Percentiles rank a stretch among this genome's conserved stretches.
Evolutionary conservation across 2,888 invertebrate species (phyloP).

Genomic region (Tetranychus piercei): DNA sequence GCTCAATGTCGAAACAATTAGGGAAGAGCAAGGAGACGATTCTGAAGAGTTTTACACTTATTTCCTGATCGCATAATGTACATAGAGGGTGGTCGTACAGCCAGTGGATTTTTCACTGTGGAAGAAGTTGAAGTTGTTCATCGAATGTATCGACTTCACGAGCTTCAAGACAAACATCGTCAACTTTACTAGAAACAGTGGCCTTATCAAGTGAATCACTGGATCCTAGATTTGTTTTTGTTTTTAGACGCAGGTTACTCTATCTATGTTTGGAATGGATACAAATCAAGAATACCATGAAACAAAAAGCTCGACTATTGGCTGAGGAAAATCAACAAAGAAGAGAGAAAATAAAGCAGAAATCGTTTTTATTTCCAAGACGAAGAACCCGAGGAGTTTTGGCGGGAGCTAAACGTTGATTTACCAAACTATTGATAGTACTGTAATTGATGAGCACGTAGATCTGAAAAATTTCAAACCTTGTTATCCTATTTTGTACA

Average conservation of each 20-base stretch:
- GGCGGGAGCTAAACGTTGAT: slow-evolving; percentile 39
- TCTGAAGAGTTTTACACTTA: slow-evolving; percentile 79
- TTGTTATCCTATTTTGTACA: slow-evolving; percentile 58
- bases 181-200: slow-evolving; percentile 66
- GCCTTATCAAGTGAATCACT: slow-evolving; percentile 49
- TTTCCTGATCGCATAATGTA: slow-evolving; percentile 80
- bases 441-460: slow-evolving; percentile 40
- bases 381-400: slow-evolving; percentile 65
- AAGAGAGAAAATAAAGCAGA: slow-evolving; percentile 88
- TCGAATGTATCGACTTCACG: slow-evolving; percentile 70
- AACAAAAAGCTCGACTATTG: slow-evolving; percentile 69
- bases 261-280: slow-evolving; percentile 80
- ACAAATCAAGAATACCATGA: slow-evolving; percentile 51
- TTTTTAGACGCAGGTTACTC: slow-evolving; percentile 66
- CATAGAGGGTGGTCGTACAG: slow-evolving; percentile 90
- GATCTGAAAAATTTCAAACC: slow-evolving; percentile 48
- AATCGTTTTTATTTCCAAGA: slow-evolving; percentile 64
- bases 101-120: slow-evolving; percentile 89
- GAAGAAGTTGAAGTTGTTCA: slow-evolving; percentile 70
- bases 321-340: slow-evolving; percentile 97
- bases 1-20: slow-evolving; percentile 76
- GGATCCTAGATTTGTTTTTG: slow-evolving; percentile 76
- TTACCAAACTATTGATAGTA: background rate
- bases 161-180: slow-evolving; percentile 67
- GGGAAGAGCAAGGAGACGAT: slow-evolving; percentile 95